These are phyloP conservation scores for Chaunax sp. DNA, from an alignment of 2,797 vertebrate genomes.

Conservation along the genomic window DNA sequence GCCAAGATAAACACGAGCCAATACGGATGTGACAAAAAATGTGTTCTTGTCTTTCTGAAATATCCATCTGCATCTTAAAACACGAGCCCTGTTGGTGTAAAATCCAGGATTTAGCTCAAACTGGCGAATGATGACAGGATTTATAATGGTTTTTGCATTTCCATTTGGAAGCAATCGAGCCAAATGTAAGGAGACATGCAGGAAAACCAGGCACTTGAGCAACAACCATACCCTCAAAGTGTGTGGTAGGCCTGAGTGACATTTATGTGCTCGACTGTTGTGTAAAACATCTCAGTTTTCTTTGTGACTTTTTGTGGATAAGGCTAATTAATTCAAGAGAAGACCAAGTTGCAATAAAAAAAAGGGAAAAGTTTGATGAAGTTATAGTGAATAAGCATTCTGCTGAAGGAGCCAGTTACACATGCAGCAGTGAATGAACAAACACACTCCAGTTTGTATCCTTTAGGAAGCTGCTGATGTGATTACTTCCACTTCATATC, in stretches of 20 bases:
- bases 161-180: slow-evolving; percentile 50
- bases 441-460: slow-evolving; percentile 27
- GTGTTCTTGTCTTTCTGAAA: slow-evolving; percentile 56
- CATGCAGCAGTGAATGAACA: slow-evolving; percentile 40
- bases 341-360: slow-evolving; percentile 1
- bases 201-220: slow-evolving; percentile 54
- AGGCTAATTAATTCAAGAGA: slow-evolving; percentile 16
- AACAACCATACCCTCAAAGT: slow-evolving; percentile 41
- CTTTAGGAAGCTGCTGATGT: slow-evolving; percentile 41
- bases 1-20: slow-evolving; percentile 51
- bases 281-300: slow-evolving; percentile 37
- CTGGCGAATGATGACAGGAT: slow-evolving; percentile 62
- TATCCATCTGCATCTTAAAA: slow-evolving; percentile 46
- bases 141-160: slow-evolving; percentile 63
- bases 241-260: slow-evolving; percentile 40
- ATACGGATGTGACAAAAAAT: slow-evolving; percentile 57
- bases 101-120: slow-evolving; percentile 49
- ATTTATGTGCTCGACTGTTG: slow-evolving; percentile 36
- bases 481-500: slow-evolving; percentile 66
- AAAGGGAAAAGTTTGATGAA: slow-evolving; percentile 9
- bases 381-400: slow-evolving; percentile 13
- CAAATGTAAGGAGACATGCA: slow-evolving; percentile 66
- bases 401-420: slow-evolving; percentile 17
- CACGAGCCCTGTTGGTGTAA: slow-evolving; percentile 20
- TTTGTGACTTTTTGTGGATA: slow-evolving; percentile 21